Base-by-base conservation (phyloP, 2,888 invertebrate genomes). In the Plusia festucae region DNA sequence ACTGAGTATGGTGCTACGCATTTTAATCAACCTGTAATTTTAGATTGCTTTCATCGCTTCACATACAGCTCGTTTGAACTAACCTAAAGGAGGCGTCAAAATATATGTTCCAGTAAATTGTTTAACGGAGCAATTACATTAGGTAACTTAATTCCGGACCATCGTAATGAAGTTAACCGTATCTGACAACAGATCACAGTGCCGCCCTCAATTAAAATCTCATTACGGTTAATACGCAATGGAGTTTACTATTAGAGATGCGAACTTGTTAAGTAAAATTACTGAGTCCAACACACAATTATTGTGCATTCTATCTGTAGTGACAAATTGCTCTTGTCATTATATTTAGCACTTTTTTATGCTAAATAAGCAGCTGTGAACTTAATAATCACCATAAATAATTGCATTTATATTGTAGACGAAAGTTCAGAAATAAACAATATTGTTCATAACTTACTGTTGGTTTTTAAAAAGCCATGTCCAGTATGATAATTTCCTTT, bases 141-240 rank as follows among this genome's bases (percentile, higher is more conserved):
- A 91, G 86, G 87, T 86, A 90, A 91, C 86, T 88, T 93, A 91
- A 93, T 93, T 86, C 88, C 78, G 84, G 85, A 79, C 76, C 82
- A 79, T 85, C 81, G 85, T 93, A 92, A 93, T 93, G 89, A 91
- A 90, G 89, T 93, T 94, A 89, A 85, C 86, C 81, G 90, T 88
- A 91, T 90, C 91, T 82, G 90, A 83, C 87, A 90, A 74, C 88
- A 87, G 90, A 90, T 92, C 90, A 63, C 77, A 68, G 84, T 82
- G 78, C 85, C 87, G 85, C 87, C 91, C 90, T 92, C 94, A 94
- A 94, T 94, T 94, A 94, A 94, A 94, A 88, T 92, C 92, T 91
- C 94, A 91, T 94, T 93, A 94, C 81, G 89, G 81, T 71, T 79
- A 78, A 80, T 77, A 80, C 73, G 73, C 79, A 78, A 85, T 85